Evolutionary conservation across 37 sponge, comb jelly and placozoan species (phyloP).

Genomic region (Cliona cf. orientalis): DNA sequence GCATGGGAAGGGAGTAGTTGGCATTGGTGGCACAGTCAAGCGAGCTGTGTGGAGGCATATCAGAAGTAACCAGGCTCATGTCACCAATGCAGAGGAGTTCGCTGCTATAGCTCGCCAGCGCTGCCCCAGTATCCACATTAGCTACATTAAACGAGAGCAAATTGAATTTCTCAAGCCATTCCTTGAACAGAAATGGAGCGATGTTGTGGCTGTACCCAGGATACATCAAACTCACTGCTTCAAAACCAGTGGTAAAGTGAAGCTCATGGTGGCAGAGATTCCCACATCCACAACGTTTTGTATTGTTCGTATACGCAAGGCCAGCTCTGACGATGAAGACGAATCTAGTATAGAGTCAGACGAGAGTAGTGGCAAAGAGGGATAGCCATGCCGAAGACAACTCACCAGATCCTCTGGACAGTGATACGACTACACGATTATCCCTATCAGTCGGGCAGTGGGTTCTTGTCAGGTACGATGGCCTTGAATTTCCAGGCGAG

Average conservation of each 20-base stretch:
- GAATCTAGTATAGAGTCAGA: no score
- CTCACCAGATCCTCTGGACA: no score
- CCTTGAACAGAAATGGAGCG: constrained; percentile 22
- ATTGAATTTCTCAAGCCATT: constrained; percentile 1
- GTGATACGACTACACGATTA: no score
- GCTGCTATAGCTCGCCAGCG: constrained; percentile 6
- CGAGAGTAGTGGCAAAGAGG: no score
- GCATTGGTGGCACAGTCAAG: constrained; percentile 43
- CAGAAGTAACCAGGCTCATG: constrained; percentile 5
- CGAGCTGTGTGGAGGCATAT: constrained; percentile 48
- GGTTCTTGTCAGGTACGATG: constrained; percentile 33
- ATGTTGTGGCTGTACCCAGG: constrained; percentile 8
- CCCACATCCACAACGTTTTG: neutral
- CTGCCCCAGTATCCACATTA: constrained; percentile 13
- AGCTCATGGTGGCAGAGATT: constrained; percentile 22
- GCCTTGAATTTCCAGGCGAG: constrained; percentile 34
- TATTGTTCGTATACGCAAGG: constrained; percentile 8
- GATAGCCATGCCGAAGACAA: no score
- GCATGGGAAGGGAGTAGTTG: constrained; percentile 44
- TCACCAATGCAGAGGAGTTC: constrained; percentile 29
- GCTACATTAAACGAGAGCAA: constrained; percentile 1
- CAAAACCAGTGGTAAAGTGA: constrained; percentile 5
- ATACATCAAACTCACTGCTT: constrained; percentile 34
- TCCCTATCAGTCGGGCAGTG: constrained; percentile 25
- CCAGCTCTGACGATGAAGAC: constrained; percentile 1